Base-by-base conservation (phyloP, 2,888 invertebrate genomes). In the Iphiclides podalirius region DNA sequence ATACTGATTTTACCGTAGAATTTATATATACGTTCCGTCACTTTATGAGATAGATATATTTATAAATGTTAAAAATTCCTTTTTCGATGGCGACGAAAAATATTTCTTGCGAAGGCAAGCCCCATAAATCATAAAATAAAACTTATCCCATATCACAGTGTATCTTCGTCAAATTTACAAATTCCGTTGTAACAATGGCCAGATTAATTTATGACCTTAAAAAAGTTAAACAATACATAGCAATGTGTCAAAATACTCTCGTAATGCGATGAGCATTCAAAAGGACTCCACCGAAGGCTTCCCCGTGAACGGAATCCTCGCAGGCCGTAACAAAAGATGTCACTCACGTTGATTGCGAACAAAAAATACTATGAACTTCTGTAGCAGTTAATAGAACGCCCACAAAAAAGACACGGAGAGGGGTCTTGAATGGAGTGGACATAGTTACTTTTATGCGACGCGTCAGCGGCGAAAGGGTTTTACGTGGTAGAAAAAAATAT, bases 161-260 rank as follows among this genome's bases (percentile, higher is more conserved):
- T 62, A 82, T 84, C 75, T 76, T 78, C 75, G 69, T 81, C 81
- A 81, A 73, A 70, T 41, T 45, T 45, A 41, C 65, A 69, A 66
- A 64, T 62, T 57, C 61, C 58, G 59, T 64, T 59, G 59, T 57
- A 47, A 57, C 48, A 53, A 52, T 53, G 41, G 48, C 44, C 73
- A 75, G 77, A 70, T 75, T 80, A 79, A 86, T 86, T 81, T 88
- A 86, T 67, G 72, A 68, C 63, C 67, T 59, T 48, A 76, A 80
- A 79, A 79, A 73, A 56, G 55, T 63, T 78, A 79, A 78, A 87
- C 87, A 88, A 88, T 79, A 66, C 57, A 55, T 52, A 60, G 79
- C 78, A 75, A 86, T 88, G 77, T 88, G 88, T 88, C 88, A 88
- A 88, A 88, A 88, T 84, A 87, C 67, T 65, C 64, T 59, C 73